Base-by-base conservation (phyloP, 2,113 vertebrate species). In the Colaptes auratus region DNA sequence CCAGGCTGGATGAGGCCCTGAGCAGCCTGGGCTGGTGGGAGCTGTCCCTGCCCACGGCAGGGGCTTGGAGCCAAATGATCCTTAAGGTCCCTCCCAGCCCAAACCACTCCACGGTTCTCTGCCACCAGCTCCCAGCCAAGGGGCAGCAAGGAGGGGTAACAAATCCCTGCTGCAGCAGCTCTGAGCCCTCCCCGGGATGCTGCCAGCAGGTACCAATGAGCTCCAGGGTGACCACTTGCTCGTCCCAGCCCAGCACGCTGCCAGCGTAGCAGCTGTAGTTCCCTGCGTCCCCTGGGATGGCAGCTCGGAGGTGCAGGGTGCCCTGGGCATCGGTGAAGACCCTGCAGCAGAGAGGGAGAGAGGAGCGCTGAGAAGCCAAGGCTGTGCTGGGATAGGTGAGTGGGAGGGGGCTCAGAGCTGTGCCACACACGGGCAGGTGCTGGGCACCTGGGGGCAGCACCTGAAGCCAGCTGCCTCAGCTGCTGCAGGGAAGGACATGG, bases 191-290 rank as follows among this genome's bases (percentile, higher is more conserved):
- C 33, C 61, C 4, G 0, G 59, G 7, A 30, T 6, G n/a, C 27
- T 31, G 65, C 31, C 1, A 0, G 39, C 12, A 2, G 11, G 46
- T 96, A 98, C 98, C 97, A 3, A 88, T 75, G 17, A 98, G 96
- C 44, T 95, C 96, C 84, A 98, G 87, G 17, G 88, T 92, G 86
- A 98, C 9, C 0, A 39, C 75, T 83, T 86, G 95, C 95, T 98
- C 96, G 6, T 98, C 99, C 91, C 92, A 96, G 39, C 99, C 99
- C 56, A 98, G 97, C 8, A 94, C 78, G 7, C 98, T 99, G 95
- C 95, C 66, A 16, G 99, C 99, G 4, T 93, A 86, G 95, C 99
- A 99, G 86, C 97, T 99, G 95, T 99, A 99, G 94, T 98, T 98
- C 95, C 99, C 99, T 74, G 98, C 98, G 95, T 99, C 98, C 96